Base-by-base conservation (phyloP, 2,113 vertebrate genomes). In the Cariama cristata region DNA sequence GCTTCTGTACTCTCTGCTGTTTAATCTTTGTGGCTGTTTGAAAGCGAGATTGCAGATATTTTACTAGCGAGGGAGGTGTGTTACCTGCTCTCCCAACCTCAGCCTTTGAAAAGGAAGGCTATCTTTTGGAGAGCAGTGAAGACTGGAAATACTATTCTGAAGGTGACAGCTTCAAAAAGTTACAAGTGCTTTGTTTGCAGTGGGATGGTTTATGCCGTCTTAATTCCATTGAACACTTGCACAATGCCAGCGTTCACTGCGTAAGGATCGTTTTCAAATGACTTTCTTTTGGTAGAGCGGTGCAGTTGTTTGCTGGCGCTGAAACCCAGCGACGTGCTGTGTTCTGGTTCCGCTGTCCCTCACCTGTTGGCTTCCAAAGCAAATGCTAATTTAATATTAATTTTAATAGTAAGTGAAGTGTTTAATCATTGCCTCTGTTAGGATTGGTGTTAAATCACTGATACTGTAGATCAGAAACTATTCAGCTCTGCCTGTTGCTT, bases 241-340 rank as follows among this genome's bases (percentile, higher is more conserved):
- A 23, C 0, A 2, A 28, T 26, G 49, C 59, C 35, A 38, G 63
- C 12, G 3, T 67, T 63, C 14, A 2, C 12, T 42, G 11, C 52
- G 33, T 35, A 19, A 83, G 33, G 38, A 6, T 66, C 1, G 1
- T 53, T 90, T 63, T 47, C 45, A 47, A 42, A 50, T 24, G 30
- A 27, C 38, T 68, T 56, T 15, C 6, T 72, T 93, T 50, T 44
- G 42, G 8, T 63, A 58, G 47, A 69, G 56, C 11, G 3, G 10
- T 30, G 53, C 32, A 21, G 38, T 49, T 49, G 22, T 86, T 60
- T 58, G 32, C 35, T 87, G 72, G 67, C 21, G n/a, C 35, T 28
- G 30, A 64, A 82, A 47, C 26, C 33, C 14, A 16, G n/a, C 0
- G 1, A 8, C 0, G 2, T 2, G 9, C n/a, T 68, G 19, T 6